These are phyloP conservation scores for Trachelus stipa DNA, from an alignment of 2,888 invertebrate genomes.

Conservation along the genomic window DNA sequence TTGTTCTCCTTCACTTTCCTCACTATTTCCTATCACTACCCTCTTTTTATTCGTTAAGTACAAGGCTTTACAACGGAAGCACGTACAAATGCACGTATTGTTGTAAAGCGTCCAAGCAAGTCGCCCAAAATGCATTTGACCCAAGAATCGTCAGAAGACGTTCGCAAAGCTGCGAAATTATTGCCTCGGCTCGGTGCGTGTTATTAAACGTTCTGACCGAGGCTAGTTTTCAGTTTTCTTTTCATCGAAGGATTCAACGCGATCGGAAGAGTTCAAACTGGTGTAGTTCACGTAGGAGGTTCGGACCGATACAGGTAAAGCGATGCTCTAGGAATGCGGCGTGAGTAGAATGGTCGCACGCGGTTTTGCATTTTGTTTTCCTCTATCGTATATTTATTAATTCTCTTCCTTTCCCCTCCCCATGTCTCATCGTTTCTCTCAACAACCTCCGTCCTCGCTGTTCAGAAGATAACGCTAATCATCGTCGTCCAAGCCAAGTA, in stretches of 20 bases:
- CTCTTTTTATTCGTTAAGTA: too few species aligned
- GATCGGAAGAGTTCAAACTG: not conserved
- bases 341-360: constrained; percentile 20
- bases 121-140: not conserved
- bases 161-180: not conserved
- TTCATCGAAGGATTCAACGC: not conserved
- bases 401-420: constrained; percentile 15
- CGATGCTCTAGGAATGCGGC: constrained; percentile 55
- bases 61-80: not conserved
- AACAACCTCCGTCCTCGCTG: not conserved
- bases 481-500: constrained; percentile 88
- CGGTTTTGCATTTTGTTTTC: not conserved
- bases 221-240: not conserved
- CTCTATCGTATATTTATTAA: not conserved
- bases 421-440: constrained; percentile 17
- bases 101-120: not conserved
- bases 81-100: not conserved
- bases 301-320: constrained; percentile 27
- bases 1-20: not conserved
- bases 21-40: not conserved
- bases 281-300: not conserved
- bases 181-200: not conserved
- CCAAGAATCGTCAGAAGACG: not conserved
- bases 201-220: not conserved
- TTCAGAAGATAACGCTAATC: constrained; percentile 70